Base-by-base conservation (phyloP, 2,113 vertebrate species). In the Laterallus jamaicensis region DNA sequence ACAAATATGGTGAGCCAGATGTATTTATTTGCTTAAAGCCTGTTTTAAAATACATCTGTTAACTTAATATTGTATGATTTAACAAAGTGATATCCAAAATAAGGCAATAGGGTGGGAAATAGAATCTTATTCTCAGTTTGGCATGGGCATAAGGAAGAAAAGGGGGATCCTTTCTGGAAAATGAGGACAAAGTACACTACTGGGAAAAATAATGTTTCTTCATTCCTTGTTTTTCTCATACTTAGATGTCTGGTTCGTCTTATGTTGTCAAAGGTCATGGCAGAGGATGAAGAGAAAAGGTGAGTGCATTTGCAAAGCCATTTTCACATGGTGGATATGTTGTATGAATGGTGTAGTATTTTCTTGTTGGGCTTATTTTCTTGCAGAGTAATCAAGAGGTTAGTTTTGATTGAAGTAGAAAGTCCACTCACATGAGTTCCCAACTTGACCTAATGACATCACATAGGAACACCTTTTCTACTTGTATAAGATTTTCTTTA, bases 181-280 rank as follows among this genome's bases (percentile, higher is more conserved):
- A 92, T 39, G 18, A 88, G 49, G 66, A 22, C 24, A 29, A 56
- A 82, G 40, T 31, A 87, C 56, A 47, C 15, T 32, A 21, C 15
- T 87, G 66, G 7, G 28, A 79, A 70, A 67, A 71, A 67, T 26
- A 7, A 7, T 4, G 80, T 37, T 70, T 88, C 66, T 49, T 90
- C 21, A 58, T 89, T 82, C 49, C 63, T n/a, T 86, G 12, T 95
- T 96, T 92, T 37, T 95, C 89, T 97, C 62, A 26, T 63, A 49
- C 91, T 70, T 88, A 99, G 99, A 94, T 99, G 98, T 98, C 98
- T 99, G 95, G 95, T 99, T 94, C 97, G 97, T 88, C 98, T 99
- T 64, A 87, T 59, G 55, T 95, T 99, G 85, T 98, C 98, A 78
- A 96, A 93, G 93, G 28, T 97, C 81, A 96, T 97, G 89, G 79